These are phyloP conservation scores for Coranthus polyacanthus DNA, from an alignment of 2,797 vertebrate genomes.

Conservation along the genomic window DNA sequence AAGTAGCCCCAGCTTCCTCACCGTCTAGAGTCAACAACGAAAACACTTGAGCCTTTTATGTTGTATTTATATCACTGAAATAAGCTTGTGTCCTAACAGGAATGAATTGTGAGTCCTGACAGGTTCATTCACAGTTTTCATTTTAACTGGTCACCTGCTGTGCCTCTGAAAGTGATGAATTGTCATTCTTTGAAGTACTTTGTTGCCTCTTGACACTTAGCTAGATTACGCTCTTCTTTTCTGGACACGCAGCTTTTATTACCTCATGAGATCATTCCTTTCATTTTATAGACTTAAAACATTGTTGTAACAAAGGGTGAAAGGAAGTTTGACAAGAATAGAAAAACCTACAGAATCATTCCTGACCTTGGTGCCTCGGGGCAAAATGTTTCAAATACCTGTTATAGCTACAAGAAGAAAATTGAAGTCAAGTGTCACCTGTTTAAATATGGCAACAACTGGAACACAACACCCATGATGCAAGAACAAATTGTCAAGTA, in stretches of 20 bases:
- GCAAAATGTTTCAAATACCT: conserved; percentile 53
- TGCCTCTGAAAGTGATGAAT: background rate
- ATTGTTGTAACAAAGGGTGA: conserved; percentile 16
- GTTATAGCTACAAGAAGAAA: background rate
- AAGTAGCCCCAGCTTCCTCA: conserved; percentile 68
- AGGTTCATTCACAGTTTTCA: too few species aligned
- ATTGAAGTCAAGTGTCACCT: background rate
- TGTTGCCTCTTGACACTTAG: background rate
- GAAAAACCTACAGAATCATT: conserved; percentile 27
- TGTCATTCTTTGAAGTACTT: conserved; percentile 12
- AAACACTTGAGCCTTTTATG: background rate
- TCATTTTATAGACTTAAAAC: conserved; percentile 39
- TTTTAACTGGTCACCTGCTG: conserved; percentile 1
- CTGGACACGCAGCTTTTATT: background rate
- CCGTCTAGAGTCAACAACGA: background rate
- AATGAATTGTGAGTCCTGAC: too few species aligned
- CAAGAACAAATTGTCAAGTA: background rate
- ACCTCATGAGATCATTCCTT: conserved; percentile 35
- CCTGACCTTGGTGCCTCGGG: conserved; percentile 15
- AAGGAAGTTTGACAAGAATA: conserved; percentile 32
- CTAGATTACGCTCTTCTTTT: background rate
- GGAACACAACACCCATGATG: background rate
- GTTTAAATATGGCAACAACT: conserved; percentile 6
- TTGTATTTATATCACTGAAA: conserved; percentile 8
- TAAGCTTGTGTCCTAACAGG: background rate